Evolutionary conservation across 2,113 vertebrate genomes (phyloP).

Genomic region (Condylura cristata): DNA sequence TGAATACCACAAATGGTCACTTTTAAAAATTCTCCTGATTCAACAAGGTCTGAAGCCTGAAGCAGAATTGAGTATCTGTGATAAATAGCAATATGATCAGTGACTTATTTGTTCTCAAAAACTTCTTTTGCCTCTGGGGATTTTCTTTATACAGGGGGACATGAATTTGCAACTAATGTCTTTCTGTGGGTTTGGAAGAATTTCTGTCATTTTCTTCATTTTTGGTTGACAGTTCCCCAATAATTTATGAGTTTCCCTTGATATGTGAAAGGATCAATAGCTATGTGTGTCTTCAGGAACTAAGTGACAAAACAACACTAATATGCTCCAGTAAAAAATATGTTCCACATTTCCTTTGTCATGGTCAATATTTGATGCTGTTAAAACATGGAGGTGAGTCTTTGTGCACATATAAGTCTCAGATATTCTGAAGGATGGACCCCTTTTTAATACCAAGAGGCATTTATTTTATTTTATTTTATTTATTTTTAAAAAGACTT

Average conservation of each 20-base stretch:
- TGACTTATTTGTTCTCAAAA: slow-evolving; percentile 58
- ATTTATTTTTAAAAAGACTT: no score
- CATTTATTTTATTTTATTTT: no score
- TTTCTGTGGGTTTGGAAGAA: slow-evolving; percentile 51
- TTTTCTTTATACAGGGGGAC: slow-evolving; percentile 34
- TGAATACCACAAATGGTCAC: not conserved
- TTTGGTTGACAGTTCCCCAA: slow-evolving; percentile 78
- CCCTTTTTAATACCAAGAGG: slow-evolving; percentile 6
- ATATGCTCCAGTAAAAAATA: slow-evolving; percentile 38
- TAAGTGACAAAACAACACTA: slow-evolving; percentile 71
- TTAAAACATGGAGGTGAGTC: slow-evolving; percentile 56
- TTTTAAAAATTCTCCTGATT: slow-evolving; percentile 70
- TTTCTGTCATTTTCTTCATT: slow-evolving; percentile 70
- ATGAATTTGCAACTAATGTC: slow-evolving; percentile 75
- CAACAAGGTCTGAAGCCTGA: slow-evolving; percentile 41
- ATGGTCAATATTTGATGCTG: slow-evolving; percentile 61
- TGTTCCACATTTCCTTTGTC: slow-evolving; percentile 51
- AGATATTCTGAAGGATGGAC: slow-evolving; percentile 19
- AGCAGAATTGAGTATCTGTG: slow-evolving; percentile 52
- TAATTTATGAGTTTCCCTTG: slow-evolving; percentile 78
- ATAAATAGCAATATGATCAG: slow-evolving; percentile 74
- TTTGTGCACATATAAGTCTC: slow-evolving; percentile 49
- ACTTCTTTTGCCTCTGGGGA: slow-evolving; percentile 61
- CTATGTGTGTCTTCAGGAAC: slow-evolving; percentile 67
- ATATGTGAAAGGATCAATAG: slow-evolving; percentile 68